Evolutionary conservation across 2,797 vertebrate genomes (phyloP).

Genomic region (Oryzias dopingdopingensis): DNA sequence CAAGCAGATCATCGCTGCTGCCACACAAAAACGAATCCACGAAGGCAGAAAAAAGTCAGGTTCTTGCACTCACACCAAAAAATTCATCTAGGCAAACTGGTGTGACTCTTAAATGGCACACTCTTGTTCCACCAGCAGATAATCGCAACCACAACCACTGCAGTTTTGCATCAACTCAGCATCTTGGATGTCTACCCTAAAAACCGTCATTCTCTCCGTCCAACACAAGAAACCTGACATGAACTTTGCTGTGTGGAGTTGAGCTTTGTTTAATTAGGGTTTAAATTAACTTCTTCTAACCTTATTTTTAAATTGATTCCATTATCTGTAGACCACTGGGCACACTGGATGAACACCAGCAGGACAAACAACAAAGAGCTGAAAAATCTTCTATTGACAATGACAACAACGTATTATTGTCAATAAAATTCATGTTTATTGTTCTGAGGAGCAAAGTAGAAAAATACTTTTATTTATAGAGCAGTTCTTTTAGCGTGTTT

Average conservation of each 20-base stretch:
- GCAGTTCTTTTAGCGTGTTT: too few relatives aligned
- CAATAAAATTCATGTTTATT: too few relatives aligned
- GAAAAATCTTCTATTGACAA: neutral
- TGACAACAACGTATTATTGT: too few relatives aligned
- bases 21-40: neutral
- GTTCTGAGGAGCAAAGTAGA: too few relatives aligned
- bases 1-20: constrained; percentile 33
- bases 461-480: too few relatives aligned
- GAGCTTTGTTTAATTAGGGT: neutral
- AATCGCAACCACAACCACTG: constrained; percentile 14
- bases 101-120: neutral
- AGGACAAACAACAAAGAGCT: neutral
- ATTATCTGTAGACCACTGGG: too few relatives aligned
- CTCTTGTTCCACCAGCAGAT: constrained; percentile 22
- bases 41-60: constrained; percentile 4
- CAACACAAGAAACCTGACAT: neutral
- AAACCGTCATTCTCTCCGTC: neutral
- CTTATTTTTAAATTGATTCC: neutral
- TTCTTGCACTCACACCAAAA: constrained; percentile 17
- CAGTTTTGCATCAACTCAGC: constrained; percentile 18
- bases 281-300: neutral
- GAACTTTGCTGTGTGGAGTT: neutral
- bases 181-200: neutral
- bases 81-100: neutral
- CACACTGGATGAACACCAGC: neutral